These are phyloP conservation scores for Aplidium turbinatum DNA, from an alignment of 23 tunicate species.

Conservation along the genomic window DNA sequence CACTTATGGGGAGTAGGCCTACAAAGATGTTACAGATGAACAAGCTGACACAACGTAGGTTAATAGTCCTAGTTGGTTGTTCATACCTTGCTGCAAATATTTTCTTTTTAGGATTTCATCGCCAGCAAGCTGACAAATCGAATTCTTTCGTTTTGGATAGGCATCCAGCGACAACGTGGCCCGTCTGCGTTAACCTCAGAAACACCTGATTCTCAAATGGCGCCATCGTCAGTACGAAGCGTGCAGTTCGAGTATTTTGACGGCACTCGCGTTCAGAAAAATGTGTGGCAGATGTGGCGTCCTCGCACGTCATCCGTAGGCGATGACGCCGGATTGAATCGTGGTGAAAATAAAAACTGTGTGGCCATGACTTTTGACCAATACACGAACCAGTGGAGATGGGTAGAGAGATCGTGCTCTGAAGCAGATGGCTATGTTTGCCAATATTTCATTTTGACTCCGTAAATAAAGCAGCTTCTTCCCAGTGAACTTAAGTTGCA, in stretches of 20 bases:
- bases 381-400: slow-evolving; percentile 55
- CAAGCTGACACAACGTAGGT: not conserved
- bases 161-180: slow-evolving; percentile 46
- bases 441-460: slow-evolving; percentile 62
- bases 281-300: slow-evolving; percentile 78
- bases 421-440: slow-evolving; percentile 57
- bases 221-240: slow-evolving; percentile 34
- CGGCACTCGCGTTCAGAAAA: slow-evolving; percentile 71
- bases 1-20: no score
- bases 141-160: slow-evolving; percentile 62
- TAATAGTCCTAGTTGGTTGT: not conserved
- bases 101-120: slow-evolving; percentile 52
- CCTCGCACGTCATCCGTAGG: slow-evolving; percentile 10
- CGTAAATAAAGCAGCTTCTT: no score
- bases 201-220: slow-evolving; percentile 4
- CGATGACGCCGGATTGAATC: slow-evolving; percentile 3
- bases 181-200: not conserved
- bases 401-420: slow-evolving; percentile 61
- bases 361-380: slow-evolving; percentile 55
- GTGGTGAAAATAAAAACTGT: slow-evolving; percentile 9
- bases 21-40: no score
- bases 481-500: no score
- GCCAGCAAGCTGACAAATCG: slow-evolving; percentile 46
- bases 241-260: slow-evolving; percentile 55
- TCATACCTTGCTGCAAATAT: no score